Conservation (phyloP, 2,888 invertebrate species). For the Ochropleura leucogaster region DNA sequence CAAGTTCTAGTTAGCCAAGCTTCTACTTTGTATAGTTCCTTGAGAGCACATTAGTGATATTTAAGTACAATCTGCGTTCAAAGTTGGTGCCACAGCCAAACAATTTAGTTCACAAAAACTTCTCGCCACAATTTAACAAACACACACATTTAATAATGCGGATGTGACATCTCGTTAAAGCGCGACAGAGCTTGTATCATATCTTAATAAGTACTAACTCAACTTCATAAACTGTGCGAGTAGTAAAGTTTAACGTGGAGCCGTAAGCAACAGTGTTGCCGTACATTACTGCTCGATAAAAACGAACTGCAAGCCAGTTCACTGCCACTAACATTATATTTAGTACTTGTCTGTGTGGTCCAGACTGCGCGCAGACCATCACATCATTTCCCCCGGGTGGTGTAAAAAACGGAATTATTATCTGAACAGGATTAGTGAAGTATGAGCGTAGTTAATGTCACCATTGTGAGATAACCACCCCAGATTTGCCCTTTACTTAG, state of each 20-base stretch:
- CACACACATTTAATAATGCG: neutral
- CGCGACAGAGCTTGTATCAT: slow-evolving; percentile 44
- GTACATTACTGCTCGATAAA: slow-evolving; percentile 43
- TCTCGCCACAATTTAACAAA: neutral
- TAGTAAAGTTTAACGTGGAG: slow-evolving; percentile 50
- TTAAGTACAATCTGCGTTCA: neutral
- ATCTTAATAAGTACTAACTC: slow-evolving; percentile 59
- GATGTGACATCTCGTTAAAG: slow-evolving; percentile 7
- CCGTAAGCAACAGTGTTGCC: slow-evolving; percentile 55
- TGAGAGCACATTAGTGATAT: neutral
- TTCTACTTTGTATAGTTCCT: neutral
- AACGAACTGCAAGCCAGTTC: slow-evolving; percentile 45
- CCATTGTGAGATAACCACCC: neutral
- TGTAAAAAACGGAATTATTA: slow-evolving; percentile 5
- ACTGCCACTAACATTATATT: slow-evolving; percentile 43
- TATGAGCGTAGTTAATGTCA: neutral
- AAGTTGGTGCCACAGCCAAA: neutral
- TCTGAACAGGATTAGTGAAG: neutral
- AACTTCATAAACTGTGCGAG: slow-evolving; percentile 53
- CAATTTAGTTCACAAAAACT: neutral
- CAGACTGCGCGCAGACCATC: slow-evolving; percentile 13
- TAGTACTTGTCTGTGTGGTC: slow-evolving; percentile 44
- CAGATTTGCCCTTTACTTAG: neutral
- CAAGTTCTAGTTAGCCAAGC: neutral
- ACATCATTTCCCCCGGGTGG: slow-evolving; percentile 20